These are phyloP conservation scores for Pelecanus crispus DNA, from an alignment of 2,113 vertebrate genomes.

Conservation along the genomic window DNA sequence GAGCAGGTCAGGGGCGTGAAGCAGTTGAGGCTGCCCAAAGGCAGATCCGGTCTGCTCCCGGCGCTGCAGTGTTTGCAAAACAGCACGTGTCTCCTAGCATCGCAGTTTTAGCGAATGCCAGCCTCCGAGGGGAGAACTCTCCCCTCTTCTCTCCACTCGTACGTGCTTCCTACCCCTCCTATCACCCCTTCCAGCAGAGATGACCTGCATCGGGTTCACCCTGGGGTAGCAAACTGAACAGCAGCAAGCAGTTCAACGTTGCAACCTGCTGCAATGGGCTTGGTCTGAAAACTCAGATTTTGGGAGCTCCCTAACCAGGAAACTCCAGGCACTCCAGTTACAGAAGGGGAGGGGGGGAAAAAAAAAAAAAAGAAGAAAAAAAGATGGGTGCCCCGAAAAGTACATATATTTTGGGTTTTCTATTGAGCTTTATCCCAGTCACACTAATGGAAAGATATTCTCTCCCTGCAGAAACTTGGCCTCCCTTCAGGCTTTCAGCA, in stretches of 20 bases:
- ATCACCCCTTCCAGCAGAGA: not conserved
- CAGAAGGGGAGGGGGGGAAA: accelerated
- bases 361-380: too few relatives aligned
- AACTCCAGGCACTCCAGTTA: not conserved
- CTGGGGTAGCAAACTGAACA: not conserved
- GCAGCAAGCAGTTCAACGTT: not conserved
- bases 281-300: not conserved
- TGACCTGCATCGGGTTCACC: not conserved
- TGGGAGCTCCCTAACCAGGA: not conserved
- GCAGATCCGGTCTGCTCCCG: not conserved
- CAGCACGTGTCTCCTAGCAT: not conserved
- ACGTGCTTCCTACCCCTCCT: too few relatives aligned
- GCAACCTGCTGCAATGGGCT: not conserved
- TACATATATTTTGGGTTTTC: not conserved
- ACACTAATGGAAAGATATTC: not conserved
- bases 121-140: not conserved
- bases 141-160: accelerated
- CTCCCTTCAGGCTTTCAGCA: not conserved
- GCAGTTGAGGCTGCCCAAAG: not conserved
- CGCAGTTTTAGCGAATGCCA: accelerated
- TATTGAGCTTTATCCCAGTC: not conserved
- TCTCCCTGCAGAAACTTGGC: not conserved
- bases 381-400: not conserved
- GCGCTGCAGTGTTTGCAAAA: not conserved
- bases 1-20: not conserved